These are phyloP conservation scores for Syrmaticus mikado DNA, from an alignment of 2,113 vertebrate genomes.

Conservation along the genomic window DNA sequence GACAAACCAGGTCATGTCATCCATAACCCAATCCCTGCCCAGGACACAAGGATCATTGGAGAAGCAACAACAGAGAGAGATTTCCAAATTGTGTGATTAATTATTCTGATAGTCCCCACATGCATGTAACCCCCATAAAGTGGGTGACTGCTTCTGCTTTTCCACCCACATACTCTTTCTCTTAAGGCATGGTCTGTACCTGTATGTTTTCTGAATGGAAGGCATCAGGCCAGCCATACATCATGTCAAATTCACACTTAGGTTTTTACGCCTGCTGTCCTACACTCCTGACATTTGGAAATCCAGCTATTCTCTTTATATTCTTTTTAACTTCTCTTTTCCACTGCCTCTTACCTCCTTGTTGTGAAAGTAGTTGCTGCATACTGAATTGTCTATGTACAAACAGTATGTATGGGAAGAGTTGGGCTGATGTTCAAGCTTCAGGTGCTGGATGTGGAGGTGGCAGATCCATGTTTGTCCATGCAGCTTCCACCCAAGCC, in stretches of 20 bases:
- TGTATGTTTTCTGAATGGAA: background rate
- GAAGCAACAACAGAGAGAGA: background rate
- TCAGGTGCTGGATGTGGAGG: background rate
- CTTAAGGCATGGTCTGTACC: fast-evolving
- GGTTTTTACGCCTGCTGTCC: background rate
- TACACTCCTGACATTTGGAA: background rate
- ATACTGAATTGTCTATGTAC: background rate
- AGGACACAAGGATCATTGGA: background rate
- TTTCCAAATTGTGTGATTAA: background rate
- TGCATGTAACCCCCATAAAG: background rate
- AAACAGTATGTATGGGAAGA: fast-evolving
- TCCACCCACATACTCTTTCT: background rate
- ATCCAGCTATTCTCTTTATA: background rate
- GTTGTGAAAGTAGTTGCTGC: background rate
- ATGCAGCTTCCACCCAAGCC: background rate
- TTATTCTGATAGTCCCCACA: background rate
- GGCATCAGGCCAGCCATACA: fast-evolving
- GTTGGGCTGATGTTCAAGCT: background rate
- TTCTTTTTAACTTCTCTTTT: background rate
- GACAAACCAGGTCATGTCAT: background rate
- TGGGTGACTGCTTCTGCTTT: background rate
- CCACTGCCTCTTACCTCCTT: background rate
- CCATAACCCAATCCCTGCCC: background rate
- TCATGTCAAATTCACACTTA: background rate
- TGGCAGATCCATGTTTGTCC: background rate